Evolutionary conservation across 1,140 invertebrate genomes (phyloP).

Genomic region (Hycleus cichorii): DNA sequence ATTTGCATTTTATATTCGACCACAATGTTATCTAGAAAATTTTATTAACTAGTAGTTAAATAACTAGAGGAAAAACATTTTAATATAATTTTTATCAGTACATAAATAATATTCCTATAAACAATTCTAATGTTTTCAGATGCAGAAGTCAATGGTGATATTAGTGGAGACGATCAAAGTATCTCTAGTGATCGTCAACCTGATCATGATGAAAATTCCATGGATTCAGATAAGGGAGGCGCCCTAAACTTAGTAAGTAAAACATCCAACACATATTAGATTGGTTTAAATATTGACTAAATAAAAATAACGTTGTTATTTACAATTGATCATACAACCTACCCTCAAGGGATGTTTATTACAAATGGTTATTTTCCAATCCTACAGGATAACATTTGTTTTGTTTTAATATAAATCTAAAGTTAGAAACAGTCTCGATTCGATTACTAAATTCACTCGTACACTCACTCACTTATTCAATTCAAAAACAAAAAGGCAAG

Average conservation of each 20-base stretch:
- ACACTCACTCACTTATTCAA: no score
- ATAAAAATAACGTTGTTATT: no score
- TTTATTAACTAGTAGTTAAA: no score
- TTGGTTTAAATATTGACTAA: constrained; percentile 23
- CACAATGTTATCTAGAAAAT: constrained; percentile 9
- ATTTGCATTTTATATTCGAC: constrained; percentile 4
- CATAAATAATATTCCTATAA: not conserved
- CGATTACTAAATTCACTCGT: no score
- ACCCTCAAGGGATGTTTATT: no score
- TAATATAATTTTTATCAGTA: no score
- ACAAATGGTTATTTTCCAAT: no score
- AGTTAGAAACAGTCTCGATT: constrained; percentile 16
- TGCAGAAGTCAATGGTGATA: constrained; percentile 46
- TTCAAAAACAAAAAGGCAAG: constrained; percentile 1
- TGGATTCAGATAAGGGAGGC: constrained; percentile 48
- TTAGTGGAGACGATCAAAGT: constrained; percentile 47
- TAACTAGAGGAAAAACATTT: no score
- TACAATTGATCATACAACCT: no score
- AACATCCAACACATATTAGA: not conserved
- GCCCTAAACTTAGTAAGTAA: constrained; percentile 49
- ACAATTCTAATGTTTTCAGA: constrained; percentile 34
- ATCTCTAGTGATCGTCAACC: constrained; percentile 42
- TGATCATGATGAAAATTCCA: constrained; percentile 46
- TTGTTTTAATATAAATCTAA: constrained; percentile 23
- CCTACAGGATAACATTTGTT: constrained; percentile 21